Conservation (phyloP, 2,888 invertebrate genomes). For the Kuschelorhynchus macadamiae region DNA sequence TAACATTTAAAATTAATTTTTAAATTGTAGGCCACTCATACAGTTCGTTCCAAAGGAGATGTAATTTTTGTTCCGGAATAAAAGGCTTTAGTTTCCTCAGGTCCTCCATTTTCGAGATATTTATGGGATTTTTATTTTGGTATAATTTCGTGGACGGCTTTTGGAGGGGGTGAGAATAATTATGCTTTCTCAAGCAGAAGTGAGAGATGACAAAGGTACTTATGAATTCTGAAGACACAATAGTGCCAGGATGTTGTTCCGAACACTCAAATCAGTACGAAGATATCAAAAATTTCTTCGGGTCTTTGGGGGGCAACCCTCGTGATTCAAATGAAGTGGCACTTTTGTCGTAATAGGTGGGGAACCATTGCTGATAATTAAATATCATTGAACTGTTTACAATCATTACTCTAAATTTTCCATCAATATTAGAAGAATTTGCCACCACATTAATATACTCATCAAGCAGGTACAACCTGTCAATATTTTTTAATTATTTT, state of each 20-base stretch:
- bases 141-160: slow-evolving; percentile 9
- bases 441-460: slow-evolving; percentile 1
- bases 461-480: slow-evolving; percentile 4
- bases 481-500: background rate
- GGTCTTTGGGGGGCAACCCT: slow-evolving; percentile 4
- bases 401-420: slow-evolving; percentile 1
- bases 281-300: slow-evolving; percentile 1
- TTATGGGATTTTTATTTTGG: slow-evolving; percentile 1
- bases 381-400: background rate
- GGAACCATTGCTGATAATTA: background rate
- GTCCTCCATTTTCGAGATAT: too few relatives aligned
- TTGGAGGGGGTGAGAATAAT: slow-evolving; percentile 3
- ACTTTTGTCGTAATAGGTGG: slow-evolving; percentile 12
- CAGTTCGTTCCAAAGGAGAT: background rate
- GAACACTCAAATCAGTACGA: too few relatives aligned
- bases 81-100: too few relatives aligned
- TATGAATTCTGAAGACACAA: background rate
- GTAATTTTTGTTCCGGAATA: background rate
- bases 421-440: slow-evolving; percentile 1
- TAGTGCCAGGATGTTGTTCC: background rate
- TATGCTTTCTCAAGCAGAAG: slow-evolving; percentile 11
- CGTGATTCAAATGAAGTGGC: background rate
- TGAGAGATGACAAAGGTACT: slow-evolving; percentile 3
- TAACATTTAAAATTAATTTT: background rate
- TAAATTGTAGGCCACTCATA: slow-evolving; percentile 5